Evolutionary conservation across 2,888 invertebrate species (phyloP).

Genomic region (Mythimna impura): DNA sequence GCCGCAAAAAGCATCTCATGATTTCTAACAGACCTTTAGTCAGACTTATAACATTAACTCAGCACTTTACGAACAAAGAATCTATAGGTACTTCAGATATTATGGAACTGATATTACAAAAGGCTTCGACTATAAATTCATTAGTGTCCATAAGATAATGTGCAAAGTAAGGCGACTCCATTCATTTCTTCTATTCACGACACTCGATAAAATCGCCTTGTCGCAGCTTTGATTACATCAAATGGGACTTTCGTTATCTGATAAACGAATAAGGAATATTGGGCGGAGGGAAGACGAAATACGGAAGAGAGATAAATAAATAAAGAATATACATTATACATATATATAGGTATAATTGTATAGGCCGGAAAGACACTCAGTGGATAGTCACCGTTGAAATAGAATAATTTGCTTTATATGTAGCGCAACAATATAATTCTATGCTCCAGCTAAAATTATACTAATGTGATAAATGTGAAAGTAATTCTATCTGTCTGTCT

Average conservation of each 20-base stretch:
- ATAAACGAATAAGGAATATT: conserved; percentile 46
- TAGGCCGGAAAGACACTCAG: not conserved
- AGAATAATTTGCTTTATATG: too few relatives aligned
- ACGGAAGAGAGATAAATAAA: conserved; percentile 4
- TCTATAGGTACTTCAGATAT: conserved; percentile 27
- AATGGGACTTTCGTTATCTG: conserved; percentile 48
- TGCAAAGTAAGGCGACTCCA: conserved; percentile 34
- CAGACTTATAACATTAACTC: conserved; percentile 10
- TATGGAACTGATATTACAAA: conserved; percentile 34
- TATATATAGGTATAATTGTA: not conserved
- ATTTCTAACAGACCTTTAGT: not conserved
- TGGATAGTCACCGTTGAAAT: too few relatives aligned
- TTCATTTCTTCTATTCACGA: conserved; percentile 41
- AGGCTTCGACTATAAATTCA: conserved; percentile 36
- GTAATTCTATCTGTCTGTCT: too few relatives aligned
- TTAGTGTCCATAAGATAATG: conserved; percentile 45
- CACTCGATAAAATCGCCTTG: conserved; percentile 45
- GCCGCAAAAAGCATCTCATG: conserved; percentile 1
- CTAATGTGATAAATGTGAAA: too few relatives aligned
- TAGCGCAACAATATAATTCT: too few relatives aligned
- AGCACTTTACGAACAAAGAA: conserved; percentile 26
- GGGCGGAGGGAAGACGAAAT: conserved; percentile 12
- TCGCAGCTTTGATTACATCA: conserved; percentile 57
- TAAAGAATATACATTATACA: not conserved
- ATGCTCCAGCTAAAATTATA: too few relatives aligned